Base-by-base conservation (phyloP, 2,797 vertebrate species). In the Melanotaenia pygmaea region DNA sequence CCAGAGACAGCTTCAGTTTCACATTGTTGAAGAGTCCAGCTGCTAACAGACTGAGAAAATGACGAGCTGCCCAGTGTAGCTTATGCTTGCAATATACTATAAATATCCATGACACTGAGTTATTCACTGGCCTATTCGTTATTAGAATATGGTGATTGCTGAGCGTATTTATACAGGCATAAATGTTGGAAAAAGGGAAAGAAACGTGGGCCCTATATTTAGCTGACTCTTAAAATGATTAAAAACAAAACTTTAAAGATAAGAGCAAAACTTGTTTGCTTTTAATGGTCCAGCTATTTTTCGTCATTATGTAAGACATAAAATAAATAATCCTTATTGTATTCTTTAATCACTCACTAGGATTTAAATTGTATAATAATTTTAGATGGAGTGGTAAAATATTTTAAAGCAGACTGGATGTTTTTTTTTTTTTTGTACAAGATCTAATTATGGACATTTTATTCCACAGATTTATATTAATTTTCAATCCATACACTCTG, bases 11-110 rank as follows among this genome's bases (percentile, higher is more conserved):
- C 73, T 82, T 81, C 35, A 50, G 68, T 82, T 83, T 85, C 86
- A 87, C 88, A 83, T 86, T 76, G 85, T 82, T 85, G 28, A 66
- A 37, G 69, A 75, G 69, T 85, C 80, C 87, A 89, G 86, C 89
- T 90, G 91, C 82, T 85, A 66, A 82, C 51, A 60, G 60, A 65
- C 72, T 72, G 74, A 84, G 58, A 86, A 67, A 88, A 76, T 65
- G 74, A 78, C 50, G 53, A 43, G 64, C 74, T 53, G 67, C 43
- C n/a, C 56, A 72, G 51, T 6, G 34, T 62, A 47, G 74, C 80
- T 67, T 50, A 67, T 76, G 67, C 38, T 80, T 3, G 72, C 64
- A 76, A 13, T 78, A 79, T 77, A 16, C 83, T 89, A 91, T 79
- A 85, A 90, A 91, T 91, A 89, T 57, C 28, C 74, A 61, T 91